Percentiles rank a stretch among this genome's conserved stretches.
Conservation (phyloP, 2,888 invertebrate species). For the Aethes cnicana region DNA sequence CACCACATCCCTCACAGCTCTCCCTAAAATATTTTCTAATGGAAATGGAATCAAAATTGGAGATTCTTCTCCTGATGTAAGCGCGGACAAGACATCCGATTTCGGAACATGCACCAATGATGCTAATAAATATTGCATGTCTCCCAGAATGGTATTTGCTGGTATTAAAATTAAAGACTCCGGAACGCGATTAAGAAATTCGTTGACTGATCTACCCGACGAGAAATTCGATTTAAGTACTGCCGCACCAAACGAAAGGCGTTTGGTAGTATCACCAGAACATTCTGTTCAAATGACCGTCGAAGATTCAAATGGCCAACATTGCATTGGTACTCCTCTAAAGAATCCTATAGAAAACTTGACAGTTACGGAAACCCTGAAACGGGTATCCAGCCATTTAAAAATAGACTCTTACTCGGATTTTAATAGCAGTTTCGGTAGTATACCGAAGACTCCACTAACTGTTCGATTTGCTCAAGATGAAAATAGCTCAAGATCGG, state of each 20-base stretch:
- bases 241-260: no score
- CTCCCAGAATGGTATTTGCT: conserved; percentile 41
- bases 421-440: conserved; percentile 37
- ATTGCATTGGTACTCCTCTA: no score
- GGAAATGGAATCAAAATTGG: conserved; percentile 54
- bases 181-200: conserved; percentile 33
- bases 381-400: conserved; percentile 41
- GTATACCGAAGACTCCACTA: conserved; percentile 31
- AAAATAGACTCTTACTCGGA: conserved; percentile 47
- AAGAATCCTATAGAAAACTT: no score
- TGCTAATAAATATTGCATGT: conserved; percentile 29
- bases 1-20: conserved; percentile 50
- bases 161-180: conserved; percentile 60
- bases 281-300: no score
- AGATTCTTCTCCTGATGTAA: conserved; percentile 42
- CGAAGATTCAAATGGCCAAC: no score
- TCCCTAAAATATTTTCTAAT: conserved; percentile 45
- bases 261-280: no score
- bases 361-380: conserved; percentile 39
- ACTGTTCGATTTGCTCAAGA: conserved; percentile 25
- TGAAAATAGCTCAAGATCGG: neutral
- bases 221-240: neutral
- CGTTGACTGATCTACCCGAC: neutral
- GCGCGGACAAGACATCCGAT: conserved; percentile 35
- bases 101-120: conserved; percentile 45